Evolutionary conservation across 2,888 invertebrate genomes (phyloP).

Genomic region (Resseliella maxima): DNA sequence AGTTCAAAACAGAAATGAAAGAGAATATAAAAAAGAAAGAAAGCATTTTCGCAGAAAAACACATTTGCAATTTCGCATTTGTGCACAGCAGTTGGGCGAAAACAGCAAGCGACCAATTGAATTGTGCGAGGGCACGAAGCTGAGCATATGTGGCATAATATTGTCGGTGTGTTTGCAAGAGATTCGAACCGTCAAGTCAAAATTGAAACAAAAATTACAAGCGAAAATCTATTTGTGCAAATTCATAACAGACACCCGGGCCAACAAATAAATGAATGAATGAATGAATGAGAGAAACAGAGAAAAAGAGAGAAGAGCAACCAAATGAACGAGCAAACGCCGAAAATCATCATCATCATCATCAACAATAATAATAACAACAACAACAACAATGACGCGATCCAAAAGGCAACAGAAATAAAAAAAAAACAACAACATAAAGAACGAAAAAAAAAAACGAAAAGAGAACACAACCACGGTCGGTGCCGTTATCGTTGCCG

Average conservation of each 20-base stretch:
- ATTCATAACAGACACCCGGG: constrained; percentile 3
- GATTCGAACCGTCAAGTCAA: constrained; percentile 14
- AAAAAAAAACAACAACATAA: too few species aligned
- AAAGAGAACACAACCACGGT: neutral
- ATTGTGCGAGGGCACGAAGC: neutral
- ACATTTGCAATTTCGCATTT: constrained; percentile 3
- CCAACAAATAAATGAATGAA: too few species aligned
- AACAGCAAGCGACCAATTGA: neutral
- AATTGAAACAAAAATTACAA: constrained; percentile 48
- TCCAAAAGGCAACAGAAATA: neutral
- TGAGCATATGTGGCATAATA: neutral
- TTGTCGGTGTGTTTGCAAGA: neutral
- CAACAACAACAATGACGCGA: neutral
- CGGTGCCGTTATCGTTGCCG: too few species aligned
- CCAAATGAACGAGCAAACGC: neutral
- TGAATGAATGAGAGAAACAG: too few species aligned
- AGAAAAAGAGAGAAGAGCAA: neutral
- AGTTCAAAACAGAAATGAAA: constrained; percentile 41
- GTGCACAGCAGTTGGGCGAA: constrained; percentile 22
- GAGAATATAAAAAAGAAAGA: neutral
- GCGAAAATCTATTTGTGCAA: constrained; percentile 45
- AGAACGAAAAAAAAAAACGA: neutral
- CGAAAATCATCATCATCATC: neutral
- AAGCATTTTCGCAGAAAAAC: constrained; percentile 18
- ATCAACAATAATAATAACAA: neutral